Evolutionary conservation across 2,113 vertebrate genomes (phyloP).

Genomic region (Gymnorhina tibicen): DNA sequence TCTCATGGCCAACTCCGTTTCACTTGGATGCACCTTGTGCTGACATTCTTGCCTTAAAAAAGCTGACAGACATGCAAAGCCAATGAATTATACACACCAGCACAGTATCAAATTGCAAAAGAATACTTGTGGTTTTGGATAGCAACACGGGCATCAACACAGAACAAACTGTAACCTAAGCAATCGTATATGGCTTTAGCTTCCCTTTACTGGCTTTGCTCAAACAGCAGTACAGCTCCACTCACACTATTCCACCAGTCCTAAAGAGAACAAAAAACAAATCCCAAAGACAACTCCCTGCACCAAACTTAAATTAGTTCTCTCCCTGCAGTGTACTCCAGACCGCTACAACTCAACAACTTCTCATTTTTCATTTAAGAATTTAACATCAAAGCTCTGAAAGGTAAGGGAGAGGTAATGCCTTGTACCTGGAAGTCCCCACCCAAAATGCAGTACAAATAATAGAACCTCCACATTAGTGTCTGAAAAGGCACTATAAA

Average conservation of each 20-base stretch:
- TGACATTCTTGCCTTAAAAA: constrained; percentile 53
- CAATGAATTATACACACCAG: constrained; percentile 37
- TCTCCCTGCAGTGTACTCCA: background rate
- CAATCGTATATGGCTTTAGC: background rate
- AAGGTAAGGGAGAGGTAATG: background rate
- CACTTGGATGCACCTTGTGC: constrained; percentile 46
- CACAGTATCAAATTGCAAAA: constrained; percentile 50
- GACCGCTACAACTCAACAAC: background rate
- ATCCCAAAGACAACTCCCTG: background rate
- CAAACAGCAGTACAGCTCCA: background rate
- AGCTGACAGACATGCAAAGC: constrained; percentile 54
- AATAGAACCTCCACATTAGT: background rate
- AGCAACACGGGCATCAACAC: constrained; percentile 65
- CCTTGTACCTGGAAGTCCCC: background rate
- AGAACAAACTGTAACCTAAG: constrained; percentile 47
- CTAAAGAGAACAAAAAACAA: background rate
- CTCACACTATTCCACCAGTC: background rate
- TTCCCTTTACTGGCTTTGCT: background rate
- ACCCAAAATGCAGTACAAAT: background rate
- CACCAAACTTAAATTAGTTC: background rate
- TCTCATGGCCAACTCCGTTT: constrained; percentile 38
- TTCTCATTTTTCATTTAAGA: background rate
- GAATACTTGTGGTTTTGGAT: constrained; percentile 54
- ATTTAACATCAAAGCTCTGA: background rate
- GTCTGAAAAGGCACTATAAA: background rate